Percentiles rank a stretch among this genome's conserved stretches.
Conservation (phyloP, 2,888 invertebrate genomes). For the Lacanobia oleracea region DNA sequence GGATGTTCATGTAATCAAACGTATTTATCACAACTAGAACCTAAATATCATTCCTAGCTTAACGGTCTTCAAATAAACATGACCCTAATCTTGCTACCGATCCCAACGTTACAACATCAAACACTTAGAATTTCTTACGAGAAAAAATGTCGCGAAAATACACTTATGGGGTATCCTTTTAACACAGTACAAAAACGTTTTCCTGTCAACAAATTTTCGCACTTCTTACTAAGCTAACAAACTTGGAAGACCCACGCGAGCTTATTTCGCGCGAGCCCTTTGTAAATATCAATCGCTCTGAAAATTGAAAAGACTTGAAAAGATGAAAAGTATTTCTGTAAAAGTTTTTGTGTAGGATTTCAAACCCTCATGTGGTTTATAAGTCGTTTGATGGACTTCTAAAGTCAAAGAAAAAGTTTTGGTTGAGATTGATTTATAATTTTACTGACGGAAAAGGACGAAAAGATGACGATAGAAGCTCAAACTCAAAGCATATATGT, state of each 20-base stretch:
- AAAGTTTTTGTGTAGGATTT: slow-evolving; percentile 6
- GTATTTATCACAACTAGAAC: neutral
- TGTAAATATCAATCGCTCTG: slow-evolving; percentile 45
- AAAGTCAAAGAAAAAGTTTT: neutral
- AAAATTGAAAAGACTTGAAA: slow-evolving; percentile 20
- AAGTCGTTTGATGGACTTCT: slow-evolving; percentile 7
- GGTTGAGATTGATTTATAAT: neutral
- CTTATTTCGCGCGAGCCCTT: slow-evolving; percentile 41
- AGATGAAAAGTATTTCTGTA: slow-evolving; percentile 16
- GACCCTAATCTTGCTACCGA: neutral
- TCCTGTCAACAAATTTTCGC: slow-evolving; percentile 29
- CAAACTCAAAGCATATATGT: too few species aligned
- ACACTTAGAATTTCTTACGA: slow-evolving; percentile 17
- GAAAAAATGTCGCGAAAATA: slow-evolving; percentile 2
- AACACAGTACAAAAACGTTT: slow-evolving; percentile 23
- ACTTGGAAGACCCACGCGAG: slow-evolving; percentile 12
- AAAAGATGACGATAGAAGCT: too few species aligned
- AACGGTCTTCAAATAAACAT: neutral
- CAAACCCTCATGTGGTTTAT: slow-evolving; percentile 9
- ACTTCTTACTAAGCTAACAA: slow-evolving; percentile 15
- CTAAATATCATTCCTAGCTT: neutral
- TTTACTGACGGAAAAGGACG: too few species aligned
- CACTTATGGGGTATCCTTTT: slow-evolving; percentile 23
- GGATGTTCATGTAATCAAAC: neutral
- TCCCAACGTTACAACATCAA: slow-evolving; percentile 9